A percentile compares a stretch with the other conserved stretches of the same genome.
These are phyloP conservation scores for Netelia virgata DNA, from an alignment of 2,888 invertebrate species.

Conservation along the genomic window DNA sequence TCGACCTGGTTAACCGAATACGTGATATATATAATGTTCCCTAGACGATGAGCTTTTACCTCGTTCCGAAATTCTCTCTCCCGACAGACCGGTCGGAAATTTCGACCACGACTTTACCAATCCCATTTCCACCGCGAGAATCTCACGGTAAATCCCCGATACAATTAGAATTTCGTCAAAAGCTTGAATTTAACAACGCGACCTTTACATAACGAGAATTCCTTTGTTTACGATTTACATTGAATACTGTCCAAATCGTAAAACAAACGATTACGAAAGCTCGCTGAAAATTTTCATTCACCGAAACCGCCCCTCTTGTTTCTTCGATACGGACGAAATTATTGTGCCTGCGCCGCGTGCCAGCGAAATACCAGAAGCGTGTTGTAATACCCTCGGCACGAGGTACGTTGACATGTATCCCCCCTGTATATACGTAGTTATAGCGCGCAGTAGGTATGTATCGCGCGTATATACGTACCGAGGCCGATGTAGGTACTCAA, in stretches of 20 bases:
- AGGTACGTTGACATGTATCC: constrained; percentile 11
- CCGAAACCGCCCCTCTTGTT: constrained; percentile 4
- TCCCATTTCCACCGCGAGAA: neutral
- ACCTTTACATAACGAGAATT: neutral
- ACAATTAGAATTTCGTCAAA: no score
- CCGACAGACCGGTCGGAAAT: neutral
- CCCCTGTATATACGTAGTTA: neutral
- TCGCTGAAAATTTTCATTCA: neutral
- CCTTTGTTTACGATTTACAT: neutral
- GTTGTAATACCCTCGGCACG: constrained; percentile 44
- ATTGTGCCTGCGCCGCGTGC: constrained; percentile 49
- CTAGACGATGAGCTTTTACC: constrained; percentile 20
- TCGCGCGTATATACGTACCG: neutral
- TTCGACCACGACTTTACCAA: neutral
- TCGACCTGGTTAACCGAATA: constrained; percentile 20
- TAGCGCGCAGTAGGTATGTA: neutral
- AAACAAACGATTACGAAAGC: neutral
- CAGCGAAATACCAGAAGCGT: constrained; percentile 27
- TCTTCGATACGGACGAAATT: constrained; percentile 21
- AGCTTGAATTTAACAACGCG: neutral
- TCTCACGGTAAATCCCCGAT: no score
- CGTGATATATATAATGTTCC: neutral
- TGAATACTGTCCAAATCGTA: neutral
- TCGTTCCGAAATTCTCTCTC: neutral
- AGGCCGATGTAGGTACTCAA: neutral